Percentiles rank a stretch among this genome's conserved stretches.
Evolutionary conservation across 1,140 invertebrate species (phyloP).

Genomic region (Drosophila orosa): DNA sequence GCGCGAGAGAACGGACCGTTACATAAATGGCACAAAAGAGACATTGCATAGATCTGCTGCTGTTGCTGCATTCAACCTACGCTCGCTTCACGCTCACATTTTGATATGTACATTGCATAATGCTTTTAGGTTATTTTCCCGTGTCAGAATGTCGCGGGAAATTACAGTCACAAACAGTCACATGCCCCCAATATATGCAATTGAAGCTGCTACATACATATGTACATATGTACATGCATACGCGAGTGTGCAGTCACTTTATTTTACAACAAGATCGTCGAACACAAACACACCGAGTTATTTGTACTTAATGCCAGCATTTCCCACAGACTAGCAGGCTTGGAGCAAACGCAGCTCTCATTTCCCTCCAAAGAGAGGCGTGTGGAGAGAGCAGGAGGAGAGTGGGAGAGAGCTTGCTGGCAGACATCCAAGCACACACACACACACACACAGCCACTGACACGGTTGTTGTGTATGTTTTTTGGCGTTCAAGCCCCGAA

Average conservation of each 20-base stretch:
- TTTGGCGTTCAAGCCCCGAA: slow-evolving; percentile 7
- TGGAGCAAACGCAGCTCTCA: slow-evolving; percentile 37
- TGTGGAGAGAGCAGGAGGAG: slow-evolving; percentile 11
- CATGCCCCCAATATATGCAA: background rate
- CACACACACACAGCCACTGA: slow-evolving; percentile 24
- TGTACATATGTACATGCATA: slow-evolving; percentile 10
- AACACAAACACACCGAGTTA: slow-evolving; percentile 40
- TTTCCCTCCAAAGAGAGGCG: slow-evolving; percentile 18
- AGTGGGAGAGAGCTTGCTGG: slow-evolving; percentile 11
- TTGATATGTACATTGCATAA: slow-evolving; percentile 44
- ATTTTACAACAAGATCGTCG: slow-evolving; percentile 43
- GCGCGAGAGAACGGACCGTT: slow-evolving; percentile 8
- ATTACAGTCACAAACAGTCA: slow-evolving; percentile 10
- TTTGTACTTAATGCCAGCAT: slow-evolving; percentile 50
- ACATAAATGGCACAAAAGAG: slow-evolving; percentile 11
- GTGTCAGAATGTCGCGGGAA: slow-evolving; percentile 19
- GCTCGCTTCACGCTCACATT: slow-evolving; percentile 7
- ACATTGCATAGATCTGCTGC: slow-evolving; percentile 5
- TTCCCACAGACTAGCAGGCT: slow-evolving; percentile 43
- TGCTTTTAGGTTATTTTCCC: slow-evolving; percentile 54
- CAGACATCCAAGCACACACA: background rate
- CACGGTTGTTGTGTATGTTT: slow-evolving; percentile 9
- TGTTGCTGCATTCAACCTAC: slow-evolving; percentile 7
- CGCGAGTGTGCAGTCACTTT: slow-evolving; percentile 25
- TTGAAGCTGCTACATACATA: slow-evolving; percentile 20